Conservation (phyloP, 2,113 vertebrate species). For the Eulemur rufifrons region DNA sequence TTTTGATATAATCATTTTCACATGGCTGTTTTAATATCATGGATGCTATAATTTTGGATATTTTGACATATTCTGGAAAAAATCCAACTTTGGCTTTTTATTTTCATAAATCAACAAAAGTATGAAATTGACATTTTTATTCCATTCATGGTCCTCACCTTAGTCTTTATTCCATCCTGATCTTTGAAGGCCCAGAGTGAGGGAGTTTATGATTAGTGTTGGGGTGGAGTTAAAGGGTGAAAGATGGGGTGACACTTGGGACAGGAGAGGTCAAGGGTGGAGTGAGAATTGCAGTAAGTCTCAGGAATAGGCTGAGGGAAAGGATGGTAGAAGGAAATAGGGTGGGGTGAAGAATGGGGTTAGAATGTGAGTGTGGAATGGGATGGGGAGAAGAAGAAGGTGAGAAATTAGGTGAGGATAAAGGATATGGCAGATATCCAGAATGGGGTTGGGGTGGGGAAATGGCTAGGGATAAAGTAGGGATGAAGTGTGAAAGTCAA, state of each 20-base stretch:
- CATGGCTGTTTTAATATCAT: background rate
- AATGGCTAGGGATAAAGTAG: background rate
- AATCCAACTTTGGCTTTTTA: background rate
- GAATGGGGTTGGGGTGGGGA: background rate
- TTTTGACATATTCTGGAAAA: background rate
- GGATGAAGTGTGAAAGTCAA: background rate
- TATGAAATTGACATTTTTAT: background rate
- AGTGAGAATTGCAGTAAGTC: background rate
- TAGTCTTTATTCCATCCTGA: background rate
- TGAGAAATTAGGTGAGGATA: background rate
- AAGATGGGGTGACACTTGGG: background rate
- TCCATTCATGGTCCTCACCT: background rate
- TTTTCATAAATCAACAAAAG: background rate
- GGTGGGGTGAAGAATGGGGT: background rate
- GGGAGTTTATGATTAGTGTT: background rate
- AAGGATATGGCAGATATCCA: background rate
- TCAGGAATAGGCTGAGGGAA: background rate
- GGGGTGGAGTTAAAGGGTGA: background rate
- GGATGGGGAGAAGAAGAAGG: background rate
- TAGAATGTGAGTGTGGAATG: background rate
- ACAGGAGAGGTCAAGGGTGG: background rate
- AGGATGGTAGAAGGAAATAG: background rate
- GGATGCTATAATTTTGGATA: background rate
- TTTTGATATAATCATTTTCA: slow-evolving; percentile 12
- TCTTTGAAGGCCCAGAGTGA: background rate